Percentiles rank a stretch among this genome's conserved stretches.
Evolutionary conservation across 2,113 vertebrate species (phyloP).

Genomic region (Maccullochella peelii): DNA sequence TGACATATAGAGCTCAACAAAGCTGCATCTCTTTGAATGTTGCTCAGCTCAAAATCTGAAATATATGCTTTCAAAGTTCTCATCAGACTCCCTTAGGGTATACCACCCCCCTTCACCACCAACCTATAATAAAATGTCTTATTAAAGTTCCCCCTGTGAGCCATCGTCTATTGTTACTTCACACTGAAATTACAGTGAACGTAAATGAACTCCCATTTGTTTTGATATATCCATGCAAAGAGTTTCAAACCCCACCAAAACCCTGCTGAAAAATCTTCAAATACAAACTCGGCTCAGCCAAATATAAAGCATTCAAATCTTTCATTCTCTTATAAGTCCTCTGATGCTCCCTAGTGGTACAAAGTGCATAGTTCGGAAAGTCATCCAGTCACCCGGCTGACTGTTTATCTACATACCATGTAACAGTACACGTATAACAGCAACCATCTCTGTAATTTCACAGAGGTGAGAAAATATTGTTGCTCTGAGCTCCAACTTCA

Average conservation of each 20-base stretch:
- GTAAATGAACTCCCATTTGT: slow-evolving; percentile 50
- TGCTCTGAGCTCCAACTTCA: slow-evolving; percentile 33
- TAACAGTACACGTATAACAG: neutral
- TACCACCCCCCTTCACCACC: slow-evolving; percentile 7
- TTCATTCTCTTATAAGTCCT: slow-evolving; percentile 61
- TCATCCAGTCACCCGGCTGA: slow-evolving; percentile 30
- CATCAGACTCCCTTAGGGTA: slow-evolving; percentile 40
- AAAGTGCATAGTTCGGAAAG: slow-evolving; percentile 67
- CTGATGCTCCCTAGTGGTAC: slow-evolving; percentile 79
- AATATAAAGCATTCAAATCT: slow-evolving; percentile 46
- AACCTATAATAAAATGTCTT: slow-evolving; percentile 45
- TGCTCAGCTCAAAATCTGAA: slow-evolving; percentile 23
- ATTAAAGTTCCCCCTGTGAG: slow-evolving; percentile 49
- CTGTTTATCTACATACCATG: slow-evolving; percentile 28
- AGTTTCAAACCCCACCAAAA: slow-evolving; percentile 21
- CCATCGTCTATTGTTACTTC: slow-evolving; percentile 38
- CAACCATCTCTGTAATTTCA: neutral
- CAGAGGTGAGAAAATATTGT: slow-evolving; percentile 13
- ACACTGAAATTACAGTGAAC: slow-evolving; percentile 52
- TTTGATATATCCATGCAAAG: slow-evolving; percentile 52
- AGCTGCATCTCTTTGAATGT: slow-evolving; percentile 30
- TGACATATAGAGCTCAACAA: slow-evolving; percentile 35
- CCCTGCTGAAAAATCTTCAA: slow-evolving; percentile 22
- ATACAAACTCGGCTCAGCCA: slow-evolving; percentile 20
- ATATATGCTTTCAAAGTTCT: slow-evolving; percentile 50